phyloP scores from a whole-genome alignment of 1,140 invertebrate species.

The Scylla paramamosain region DNA sequence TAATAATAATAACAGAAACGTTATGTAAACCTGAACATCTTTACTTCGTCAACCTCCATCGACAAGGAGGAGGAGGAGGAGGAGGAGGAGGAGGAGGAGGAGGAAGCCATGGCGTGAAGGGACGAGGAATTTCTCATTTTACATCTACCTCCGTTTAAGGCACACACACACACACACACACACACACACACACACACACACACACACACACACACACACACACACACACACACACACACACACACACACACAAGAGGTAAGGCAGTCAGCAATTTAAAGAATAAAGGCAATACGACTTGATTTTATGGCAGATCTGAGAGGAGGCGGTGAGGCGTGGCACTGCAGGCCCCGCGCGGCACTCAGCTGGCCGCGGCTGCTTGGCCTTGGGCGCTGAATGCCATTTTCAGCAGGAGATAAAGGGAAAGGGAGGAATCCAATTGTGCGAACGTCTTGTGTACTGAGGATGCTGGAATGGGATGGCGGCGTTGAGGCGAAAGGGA shows the following conservation, averaged over 20 bases:
- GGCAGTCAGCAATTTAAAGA: no score
- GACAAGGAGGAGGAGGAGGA: not conserved
- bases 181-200: not conserved
- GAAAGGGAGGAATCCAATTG: constrained; percentile 10
- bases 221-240: not conserved
- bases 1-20: no score
- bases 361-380: not conserved
- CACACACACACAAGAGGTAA: not conserved
- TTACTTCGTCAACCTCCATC: no score
- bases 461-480: not conserved
- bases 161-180: not conserved
- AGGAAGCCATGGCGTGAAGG: not conserved
- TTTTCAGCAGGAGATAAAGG: constrained; percentile 3
- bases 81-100: no score
- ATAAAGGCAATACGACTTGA: not conserved
- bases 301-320: not conserved
- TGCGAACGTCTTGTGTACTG: not conserved
- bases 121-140: not conserved
- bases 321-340: not conserved
- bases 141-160: not conserved
- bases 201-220: constrained; percentile 40
- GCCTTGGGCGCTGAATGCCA: not conserved
- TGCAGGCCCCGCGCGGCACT: not conserved
- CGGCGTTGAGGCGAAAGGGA: not conserved
- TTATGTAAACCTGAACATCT: no score